Conservation (phyloP, 2,113 vertebrate species). For the Albula glossodonta region DNA sequence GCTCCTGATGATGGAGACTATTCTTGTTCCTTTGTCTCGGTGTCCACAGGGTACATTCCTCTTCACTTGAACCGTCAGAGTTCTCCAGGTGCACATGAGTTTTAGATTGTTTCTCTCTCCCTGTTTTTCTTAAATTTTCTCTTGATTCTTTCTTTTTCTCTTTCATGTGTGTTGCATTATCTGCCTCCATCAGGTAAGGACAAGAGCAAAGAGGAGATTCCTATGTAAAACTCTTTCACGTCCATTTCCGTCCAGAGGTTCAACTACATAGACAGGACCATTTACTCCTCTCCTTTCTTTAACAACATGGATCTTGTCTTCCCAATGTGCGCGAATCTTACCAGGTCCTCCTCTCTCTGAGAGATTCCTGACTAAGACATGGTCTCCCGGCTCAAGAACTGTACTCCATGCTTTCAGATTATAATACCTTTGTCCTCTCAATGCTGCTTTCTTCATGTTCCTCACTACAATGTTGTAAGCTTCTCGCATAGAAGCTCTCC, state of each 20-base stretch:
- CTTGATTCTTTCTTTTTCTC: neutral
- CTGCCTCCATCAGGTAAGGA: conserved; percentile 26
- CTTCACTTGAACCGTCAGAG: conserved; percentile 29
- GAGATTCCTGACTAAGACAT: conserved; percentile 37
- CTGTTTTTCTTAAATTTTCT: conserved; percentile 5
- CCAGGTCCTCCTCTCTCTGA: conserved; percentile 25
- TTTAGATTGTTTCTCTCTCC: neutral
- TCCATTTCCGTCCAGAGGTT: conserved; percentile 16
- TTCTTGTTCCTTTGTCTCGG: neutral
- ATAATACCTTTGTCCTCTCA: conserved; percentile 32
- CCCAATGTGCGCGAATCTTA: conserved; percentile 31
- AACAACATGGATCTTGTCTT: conserved; percentile 19
- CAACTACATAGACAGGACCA: conserved; percentile 33
- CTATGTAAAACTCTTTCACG: conserved; percentile 19
- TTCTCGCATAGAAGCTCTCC: conserved; percentile 33
- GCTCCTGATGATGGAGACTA: neutral
- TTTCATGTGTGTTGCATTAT: neutral
- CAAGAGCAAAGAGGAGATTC: conserved; percentile 32
- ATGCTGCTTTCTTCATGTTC: conserved; percentile 32
- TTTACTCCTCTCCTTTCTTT: conserved; percentile 14
- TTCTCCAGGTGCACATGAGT: conserved; percentile 10
- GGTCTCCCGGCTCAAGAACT: conserved; percentile 31
- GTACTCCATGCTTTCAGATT: conserved; percentile 34
- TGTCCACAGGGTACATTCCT: conserved; percentile 21
- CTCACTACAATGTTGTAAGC: conserved; percentile 26